phyloP scores from a whole-genome alignment of 1,140 invertebrate species.

The Leptinotarsa undecemlineata region DNA sequence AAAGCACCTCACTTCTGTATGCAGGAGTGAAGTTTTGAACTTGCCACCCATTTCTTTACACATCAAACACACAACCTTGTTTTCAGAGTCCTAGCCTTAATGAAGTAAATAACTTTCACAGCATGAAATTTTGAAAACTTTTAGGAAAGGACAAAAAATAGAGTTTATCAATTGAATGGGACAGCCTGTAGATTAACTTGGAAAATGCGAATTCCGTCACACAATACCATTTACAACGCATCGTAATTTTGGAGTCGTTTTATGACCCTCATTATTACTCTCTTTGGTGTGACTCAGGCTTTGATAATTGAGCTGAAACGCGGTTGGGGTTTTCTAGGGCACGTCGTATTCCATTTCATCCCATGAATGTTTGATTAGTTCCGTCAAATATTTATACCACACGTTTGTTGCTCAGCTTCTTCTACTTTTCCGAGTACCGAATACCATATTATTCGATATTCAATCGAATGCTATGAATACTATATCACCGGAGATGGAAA shows the following conservation, averaged over 20 bases:
- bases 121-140: too few species aligned
- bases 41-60: too few species aligned
- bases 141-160: too few species aligned
- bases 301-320: constrained; percentile 14
- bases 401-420: not conserved
- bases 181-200: not conserved
- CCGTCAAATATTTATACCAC: constrained; percentile 13
- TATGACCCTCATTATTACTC: not conserved
- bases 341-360: constrained; percentile 14
- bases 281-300: not conserved
- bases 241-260: not conserved
- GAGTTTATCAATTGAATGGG: too few species aligned
- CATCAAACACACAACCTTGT: too few species aligned
- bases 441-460: not conserved
- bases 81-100: too few species aligned
- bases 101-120: too few species aligned
- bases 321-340: constrained; percentile 4
- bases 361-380: constrained; percentile 9
- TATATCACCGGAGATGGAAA: not conserved
- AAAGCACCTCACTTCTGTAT: too few species aligned
- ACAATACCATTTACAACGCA: not conserved
- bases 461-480: not conserved
- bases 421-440: not conserved
- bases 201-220: not conserved
- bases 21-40: too few species aligned